Base-by-base conservation (phyloP, 2,888 invertebrate species). In the Oxystoma pomonae region DNA sequence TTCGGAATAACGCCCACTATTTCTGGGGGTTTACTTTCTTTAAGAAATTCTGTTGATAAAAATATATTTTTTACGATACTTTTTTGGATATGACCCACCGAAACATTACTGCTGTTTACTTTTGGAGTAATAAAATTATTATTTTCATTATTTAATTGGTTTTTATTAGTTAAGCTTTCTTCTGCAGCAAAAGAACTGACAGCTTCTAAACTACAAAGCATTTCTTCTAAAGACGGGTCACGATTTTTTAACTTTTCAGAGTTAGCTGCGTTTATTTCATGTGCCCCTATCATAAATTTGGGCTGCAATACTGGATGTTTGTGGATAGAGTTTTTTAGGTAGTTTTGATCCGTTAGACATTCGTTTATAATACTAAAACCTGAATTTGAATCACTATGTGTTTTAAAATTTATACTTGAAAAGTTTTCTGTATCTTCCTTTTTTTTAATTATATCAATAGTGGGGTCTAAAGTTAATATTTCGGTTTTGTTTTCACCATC, bases 1-100 rank as follows among this genome's bases (percentile, higher is more conserved):
- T 76, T 76, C 1, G 74, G 73, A 49, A 75, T 73, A 16, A 75
- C 66, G 3, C 70, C 76, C 1, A 77, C 72, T n/a, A 77, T 63
- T 71, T 73, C 72, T 3, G 76, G 76, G 22, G 72, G 70, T 59
- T 73, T 70, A 35, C 12, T 35, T 20, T 71, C 69, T n/a, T 57
- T 62, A 49, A 60, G 21, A 51, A 64, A 71, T 16, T 65, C 66
- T 2, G 60, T n/a, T 1, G 70, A 71, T 5, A 59, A 58, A 63
- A 69, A 69, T 63, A 70, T 65, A 49, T 61, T 63, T 16, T 12
- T 59, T 17, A 57, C 35, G 5, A 62, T 9, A 1, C 59, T 50
- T 49, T 62, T 60, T 55, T 66, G 65, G 49, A 62, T 51, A 18
- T 59, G 56, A 18, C 18, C 9, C 49, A 64, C 21, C 2, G 57